Percentiles rank a stretch among this genome's conserved stretches.
Conservation (phyloP, 2,888 invertebrate species). For the Tenthredo mesomela region DNA sequence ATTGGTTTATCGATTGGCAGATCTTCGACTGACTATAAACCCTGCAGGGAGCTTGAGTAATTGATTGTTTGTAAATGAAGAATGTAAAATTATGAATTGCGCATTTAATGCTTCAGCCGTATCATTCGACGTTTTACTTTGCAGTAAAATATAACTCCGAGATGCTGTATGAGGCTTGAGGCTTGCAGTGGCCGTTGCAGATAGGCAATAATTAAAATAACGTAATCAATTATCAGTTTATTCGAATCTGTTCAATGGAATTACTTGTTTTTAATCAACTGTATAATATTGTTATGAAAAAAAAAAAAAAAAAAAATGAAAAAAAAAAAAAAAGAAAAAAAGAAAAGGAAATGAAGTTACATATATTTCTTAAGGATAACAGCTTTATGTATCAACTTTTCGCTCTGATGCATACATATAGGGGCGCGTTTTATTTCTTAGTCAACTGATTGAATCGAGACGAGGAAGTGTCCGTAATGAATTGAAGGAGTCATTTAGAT, state of each 20-base stretch:
- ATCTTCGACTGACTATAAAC: slow-evolving; percentile 13
- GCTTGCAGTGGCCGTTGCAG: neutral
- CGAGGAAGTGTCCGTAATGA: slow-evolving; percentile 56
- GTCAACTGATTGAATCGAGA: slow-evolving; percentile 48
- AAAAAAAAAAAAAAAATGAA: too few species aligned
- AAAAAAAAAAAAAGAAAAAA: too few species aligned
- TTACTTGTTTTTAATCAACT: too few species aligned
- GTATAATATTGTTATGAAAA: neutral
- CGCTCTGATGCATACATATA: neutral
- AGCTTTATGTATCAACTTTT: neutral
- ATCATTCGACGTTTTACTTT: slow-evolving; percentile 1
- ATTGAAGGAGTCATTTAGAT: slow-evolving; percentile 63
- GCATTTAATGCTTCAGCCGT: neutral
- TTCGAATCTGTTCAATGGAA: neutral
- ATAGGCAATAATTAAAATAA: slow-evolving; percentile 1
- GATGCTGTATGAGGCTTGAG: neutral
- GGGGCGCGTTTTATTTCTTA: slow-evolving; percentile 10
- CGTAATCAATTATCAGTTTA: neutral
- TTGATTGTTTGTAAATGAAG: slow-evolving; percentile 41
- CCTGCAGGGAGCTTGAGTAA: slow-evolving; percentile 27
- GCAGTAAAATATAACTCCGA: slow-evolving; percentile 5
- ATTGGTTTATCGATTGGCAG: slow-evolving; percentile 35
- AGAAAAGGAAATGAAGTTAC: too few species aligned
- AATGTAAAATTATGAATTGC: slow-evolving; percentile 22
- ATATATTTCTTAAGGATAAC: neutral